Evolutionary conservation across 2,888 invertebrate species (phyloP).

Genomic region (Cryptocheilus praepositus): DNA sequence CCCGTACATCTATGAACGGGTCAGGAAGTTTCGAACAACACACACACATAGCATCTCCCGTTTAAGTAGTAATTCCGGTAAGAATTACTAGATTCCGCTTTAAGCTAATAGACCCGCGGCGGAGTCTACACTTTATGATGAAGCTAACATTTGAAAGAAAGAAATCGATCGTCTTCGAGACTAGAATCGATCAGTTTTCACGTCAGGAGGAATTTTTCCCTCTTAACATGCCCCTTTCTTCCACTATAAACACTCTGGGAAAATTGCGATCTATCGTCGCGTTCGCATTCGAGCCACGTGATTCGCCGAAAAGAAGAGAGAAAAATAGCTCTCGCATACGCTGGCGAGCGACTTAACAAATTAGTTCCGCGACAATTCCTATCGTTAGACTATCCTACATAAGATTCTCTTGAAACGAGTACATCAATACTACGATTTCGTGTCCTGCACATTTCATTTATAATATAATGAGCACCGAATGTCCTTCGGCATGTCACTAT

Average conservation of each 20-base stretch:
- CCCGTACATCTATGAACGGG: slow-evolving; percentile 7
- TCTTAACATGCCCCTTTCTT: neutral
- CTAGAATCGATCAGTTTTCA: slow-evolving; percentile 49
- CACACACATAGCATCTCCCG: slow-evolving; percentile 9
- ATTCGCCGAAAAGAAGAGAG: too few species aligned
- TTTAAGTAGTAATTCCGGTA: slow-evolving; percentile 16
- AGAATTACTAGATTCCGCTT: too few species aligned
- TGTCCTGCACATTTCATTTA: slow-evolving; percentile 12
- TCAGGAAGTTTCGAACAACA: slow-evolving; percentile 9
- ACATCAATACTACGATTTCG: slow-evolving; percentile 6
- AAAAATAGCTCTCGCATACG: too few species aligned
- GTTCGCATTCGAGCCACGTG: too few species aligned
- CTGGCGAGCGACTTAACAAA: too few species aligned
- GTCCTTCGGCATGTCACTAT: slow-evolving; percentile 2
- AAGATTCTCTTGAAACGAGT: slow-evolving; percentile 9
- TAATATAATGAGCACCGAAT: slow-evolving; percentile 3
- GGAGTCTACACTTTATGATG: slow-evolving; percentile 24
- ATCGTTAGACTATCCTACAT: neutral
- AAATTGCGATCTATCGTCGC: too few species aligned
- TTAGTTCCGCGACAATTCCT: neutral
- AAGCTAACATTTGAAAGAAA: slow-evolving; percentile 26
- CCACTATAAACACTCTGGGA: neutral
- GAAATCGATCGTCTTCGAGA: slow-evolving; percentile 49
- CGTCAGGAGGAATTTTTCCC: neutral
- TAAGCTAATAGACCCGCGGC: neutral